Evolutionary conservation across 2,797 vertebrate species (phyloP), one percentile per base, ranked within the genome.

Genomic region (Poliocrania exsul): DNA sequence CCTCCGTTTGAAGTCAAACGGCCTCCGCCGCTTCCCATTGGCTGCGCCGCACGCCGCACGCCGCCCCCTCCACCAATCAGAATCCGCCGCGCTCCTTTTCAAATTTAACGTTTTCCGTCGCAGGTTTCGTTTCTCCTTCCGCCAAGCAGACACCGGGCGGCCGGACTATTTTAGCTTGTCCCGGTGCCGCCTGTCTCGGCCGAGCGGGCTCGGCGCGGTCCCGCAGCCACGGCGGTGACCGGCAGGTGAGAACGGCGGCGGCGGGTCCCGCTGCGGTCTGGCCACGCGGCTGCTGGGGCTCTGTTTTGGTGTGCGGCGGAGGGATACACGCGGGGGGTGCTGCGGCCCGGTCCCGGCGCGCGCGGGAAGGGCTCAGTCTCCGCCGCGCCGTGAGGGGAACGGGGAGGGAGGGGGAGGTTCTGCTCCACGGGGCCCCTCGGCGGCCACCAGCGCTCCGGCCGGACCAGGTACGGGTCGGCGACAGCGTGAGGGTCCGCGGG

Each of bases 1-100:
- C 71, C 25, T 9, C 49, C 14, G 0, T 86, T 94, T 69, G n/a
- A 94, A 96, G 84, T 81, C 83, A 92, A 96, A 95, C 80, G 2
- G 26, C 61, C 54, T 40, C 50, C 29, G n/a, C 62, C 54, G 7
- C 50, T 44, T 0, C 46, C 29, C 5, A 92, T 96, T 95, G 93
- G 93, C 2, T 19, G 0, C 5, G 18, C 53, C 4, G 35, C 10
- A 3, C n/a, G 0, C 1, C 50, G 37, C 92, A 89, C 93, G 74
- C 54, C 14, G 2, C 0, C 5, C 3, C 6, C 4, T 5, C 26
- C 4, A 1, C 96, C 96, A 97, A 92, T 95, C 35, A n/a, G 2
- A 9, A 2, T 4, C 44, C 0, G 0, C 0, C 89, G 93, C 95
- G 94, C 92, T 26, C 16, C 74, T 92, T 97, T 97, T 97, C 28